A percentile compares a stretch with the other conserved stretches of the same genome.
These are phyloP conservation scores for Takifugu rubripes DNA, from an alignment of 2,797 vertebrate genomes.

Conservation along the genomic window DNA sequence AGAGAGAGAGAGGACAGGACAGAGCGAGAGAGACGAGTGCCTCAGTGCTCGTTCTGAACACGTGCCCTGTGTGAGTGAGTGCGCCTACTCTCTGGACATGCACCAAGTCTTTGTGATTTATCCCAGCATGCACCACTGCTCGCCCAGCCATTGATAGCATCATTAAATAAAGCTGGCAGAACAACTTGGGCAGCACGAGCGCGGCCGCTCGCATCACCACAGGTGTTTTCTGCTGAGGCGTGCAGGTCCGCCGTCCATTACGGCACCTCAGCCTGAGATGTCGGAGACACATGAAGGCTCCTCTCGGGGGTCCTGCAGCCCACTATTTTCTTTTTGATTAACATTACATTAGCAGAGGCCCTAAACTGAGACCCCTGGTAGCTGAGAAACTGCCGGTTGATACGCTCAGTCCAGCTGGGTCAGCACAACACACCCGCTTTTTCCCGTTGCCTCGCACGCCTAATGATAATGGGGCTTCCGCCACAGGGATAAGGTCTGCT, in stretches of 20 bases:
- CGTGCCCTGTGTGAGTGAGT: slow-evolving; percentile 9
- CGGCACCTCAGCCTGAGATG: slow-evolving; percentile 31
- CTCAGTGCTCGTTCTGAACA: slow-evolving; percentile 36
- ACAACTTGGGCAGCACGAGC: slow-evolving; percentile 40
- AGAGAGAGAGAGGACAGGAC: no score
- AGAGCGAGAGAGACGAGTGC: slow-evolving; percentile 18
- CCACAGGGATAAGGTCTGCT: slow-evolving; percentile 35
- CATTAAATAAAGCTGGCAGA: slow-evolving; percentile 60
- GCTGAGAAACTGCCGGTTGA: slow-evolving; percentile 60
- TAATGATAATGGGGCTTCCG: slow-evolving; percentile 65
- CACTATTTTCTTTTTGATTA: slow-evolving; percentile 63
- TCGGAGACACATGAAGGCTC: slow-evolving; percentile 42
- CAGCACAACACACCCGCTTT: slow-evolving; percentile 57
- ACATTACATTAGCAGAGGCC: slow-evolving; percentile 61
- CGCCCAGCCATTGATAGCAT: slow-evolving; percentile 47
- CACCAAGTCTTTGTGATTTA: slow-evolving; percentile 32
- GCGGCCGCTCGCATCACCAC: slow-evolving; percentile 37
- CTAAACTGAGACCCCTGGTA: slow-evolving; percentile 51
- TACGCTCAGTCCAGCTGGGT: slow-evolving; percentile 63
- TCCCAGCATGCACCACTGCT: slow-evolving; percentile 39
- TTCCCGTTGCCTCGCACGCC: slow-evolving; percentile 50
- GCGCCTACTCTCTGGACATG: slow-evolving; percentile 19
- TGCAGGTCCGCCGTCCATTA: slow-evolving; percentile 46
- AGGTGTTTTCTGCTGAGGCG: slow-evolving; percentile 66
- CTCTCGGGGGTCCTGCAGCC: slow-evolving; percentile 46